Percentiles rank a stretch among this genome's conserved stretches.
These are phyloP conservation scores for Alligator sinensis DNA, from an alignment of 2,113 vertebrate species.

Conservation along the genomic window DNA sequence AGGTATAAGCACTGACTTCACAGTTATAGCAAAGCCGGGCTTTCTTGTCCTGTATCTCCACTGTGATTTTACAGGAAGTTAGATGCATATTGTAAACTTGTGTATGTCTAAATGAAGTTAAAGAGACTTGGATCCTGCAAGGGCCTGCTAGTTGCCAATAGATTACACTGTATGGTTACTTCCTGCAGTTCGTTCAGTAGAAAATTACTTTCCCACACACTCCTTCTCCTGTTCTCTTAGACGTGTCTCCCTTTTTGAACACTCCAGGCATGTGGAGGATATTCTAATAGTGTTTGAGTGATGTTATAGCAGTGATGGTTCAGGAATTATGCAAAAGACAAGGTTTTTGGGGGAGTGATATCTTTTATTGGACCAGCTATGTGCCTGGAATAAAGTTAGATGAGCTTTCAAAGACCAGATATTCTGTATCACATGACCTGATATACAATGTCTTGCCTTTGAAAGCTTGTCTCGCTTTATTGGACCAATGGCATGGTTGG, in stretches of 20 bases:
- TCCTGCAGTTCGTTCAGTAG: background rate
- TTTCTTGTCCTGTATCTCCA: background rate
- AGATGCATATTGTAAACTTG: background rate
- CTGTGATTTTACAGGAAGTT: background rate
- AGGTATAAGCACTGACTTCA: too few species aligned
- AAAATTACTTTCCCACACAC: background rate
- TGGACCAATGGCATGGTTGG: too few species aligned
- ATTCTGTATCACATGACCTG: too few species aligned
- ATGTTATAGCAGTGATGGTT: too few species aligned
- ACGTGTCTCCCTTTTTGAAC: background rate
- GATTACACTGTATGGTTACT: background rate
- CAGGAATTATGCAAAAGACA: background rate
- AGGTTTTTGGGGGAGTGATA: too few species aligned
- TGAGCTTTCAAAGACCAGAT: too few species aligned
- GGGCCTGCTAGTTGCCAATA: background rate
- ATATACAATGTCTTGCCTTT: too few species aligned
- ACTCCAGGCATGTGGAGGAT: background rate
- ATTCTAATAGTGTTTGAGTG: background rate
- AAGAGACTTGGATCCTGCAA: background rate
- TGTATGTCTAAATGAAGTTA: accelerated
- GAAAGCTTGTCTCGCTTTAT: too few species aligned
- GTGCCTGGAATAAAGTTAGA: too few species aligned
- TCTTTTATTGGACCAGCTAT: too few species aligned
- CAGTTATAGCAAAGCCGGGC: too few species aligned
- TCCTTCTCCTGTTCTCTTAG: background rate